phyloP scores from a whole-genome alignment of 2,113 vertebrate species.

The Gila orcuttii region DNA sequence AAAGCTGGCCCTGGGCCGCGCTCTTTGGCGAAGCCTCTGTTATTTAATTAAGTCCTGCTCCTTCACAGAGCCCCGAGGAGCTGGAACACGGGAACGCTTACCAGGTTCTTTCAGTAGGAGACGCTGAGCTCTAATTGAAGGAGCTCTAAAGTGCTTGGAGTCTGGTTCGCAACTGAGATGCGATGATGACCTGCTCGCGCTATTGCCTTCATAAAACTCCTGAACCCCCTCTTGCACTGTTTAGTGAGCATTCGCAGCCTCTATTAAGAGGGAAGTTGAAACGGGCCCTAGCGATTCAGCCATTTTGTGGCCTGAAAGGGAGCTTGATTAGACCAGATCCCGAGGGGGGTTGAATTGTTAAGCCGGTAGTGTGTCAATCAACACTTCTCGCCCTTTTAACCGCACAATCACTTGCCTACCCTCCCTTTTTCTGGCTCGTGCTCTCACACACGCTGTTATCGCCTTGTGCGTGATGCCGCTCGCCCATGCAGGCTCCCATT shows the following conservation, averaged over 20 bases:
- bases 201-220: conserved; percentile 18
- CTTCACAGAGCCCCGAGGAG: not conserved
- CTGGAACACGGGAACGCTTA: conserved; percentile 27
- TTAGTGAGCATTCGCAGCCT: conserved; percentile 28
- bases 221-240: not conserved
- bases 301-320: conserved; percentile 41
- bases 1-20: conserved; percentile 32
- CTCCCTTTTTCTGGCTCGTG: not conserved
- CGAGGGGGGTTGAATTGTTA: conserved; percentile 31
- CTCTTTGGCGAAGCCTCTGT: conserved; percentile 40
- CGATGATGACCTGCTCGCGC: not conserved
- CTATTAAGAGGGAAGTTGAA: conserved; percentile 42
- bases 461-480: not conserved
- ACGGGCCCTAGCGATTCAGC: not conserved
- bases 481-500: not conserved
- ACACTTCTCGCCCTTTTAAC: conserved; percentile 27
- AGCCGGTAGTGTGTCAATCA: conserved; percentile 29
- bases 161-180: not conserved
- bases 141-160: conserved; percentile 6
- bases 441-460: conserved; percentile 3
- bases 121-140: conserved; percentile 37
- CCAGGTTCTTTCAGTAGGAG: conserved; percentile 26
- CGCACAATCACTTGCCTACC: conserved; percentile 32
- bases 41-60: conserved; percentile 44
- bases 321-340: conserved; percentile 39